Evolutionary conservation across 1,140 invertebrate species (phyloP), one percentile per base, ranked within the genome.

Genomic region (Brachionus paranguensis): DNA sequence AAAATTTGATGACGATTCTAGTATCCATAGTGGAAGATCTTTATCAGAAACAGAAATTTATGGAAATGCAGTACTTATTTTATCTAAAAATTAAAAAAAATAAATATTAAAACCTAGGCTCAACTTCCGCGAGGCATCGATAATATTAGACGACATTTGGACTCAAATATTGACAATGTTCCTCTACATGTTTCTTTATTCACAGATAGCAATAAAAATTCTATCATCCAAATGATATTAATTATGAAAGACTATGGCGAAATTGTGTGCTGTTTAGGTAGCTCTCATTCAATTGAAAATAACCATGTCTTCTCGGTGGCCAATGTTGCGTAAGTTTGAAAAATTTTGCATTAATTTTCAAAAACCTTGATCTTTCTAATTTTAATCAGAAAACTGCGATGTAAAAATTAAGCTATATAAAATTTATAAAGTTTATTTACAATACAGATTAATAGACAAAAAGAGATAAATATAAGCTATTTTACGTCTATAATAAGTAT

Each of bases 211-310:
- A 96, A 94, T 6, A 92, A 95, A 10, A 90, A 93, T 84, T 87
- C 88, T 0, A 96, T 95, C 0, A 90, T 92, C 17, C 93, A 95
- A 88, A 97, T 98, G 96, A 91, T 97, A 84, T 92, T 93, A 84
- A 97, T 97, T 72, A 96, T 97, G 95, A 95, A 97, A 90, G 95
- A 97, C 85, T 95, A 96, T 89, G 94, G 94, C 3, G 95, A 97
- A 90, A 94, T 97, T 4, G 95, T 96, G 0, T 95, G 95, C 85
- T 93, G 96, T 85, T 92, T 96, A 85, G 95, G 95, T 7, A 96
- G 95, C 29, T 94, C 94, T 4, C 87, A 89, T 20, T 92, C 95
- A 89, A 93, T 93, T 53, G 92, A 95, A 84, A 98, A 98, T 90
- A 94, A 94, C 88, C 92, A 93, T 33, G 93, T 97, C 85, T 98